These are phyloP conservation scores for Drosophila leontia DNA, from an alignment of 1,140 invertebrate species.

Conservation along the genomic window DNA sequence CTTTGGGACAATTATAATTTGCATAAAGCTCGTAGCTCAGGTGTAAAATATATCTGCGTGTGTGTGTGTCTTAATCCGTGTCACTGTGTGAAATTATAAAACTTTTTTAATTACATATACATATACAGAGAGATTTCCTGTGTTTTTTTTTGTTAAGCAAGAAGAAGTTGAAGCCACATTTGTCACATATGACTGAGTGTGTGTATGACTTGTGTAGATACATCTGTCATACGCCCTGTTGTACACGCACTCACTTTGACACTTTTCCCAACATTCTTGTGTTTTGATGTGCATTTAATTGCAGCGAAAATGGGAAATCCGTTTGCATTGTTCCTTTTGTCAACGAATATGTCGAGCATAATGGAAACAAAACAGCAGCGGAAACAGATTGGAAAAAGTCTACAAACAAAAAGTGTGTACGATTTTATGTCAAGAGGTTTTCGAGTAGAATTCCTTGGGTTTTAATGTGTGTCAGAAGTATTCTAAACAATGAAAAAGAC, in stretches of 20 bases:
- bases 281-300: conserved; percentile 75
- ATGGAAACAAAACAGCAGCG: conserved; percentile 30
- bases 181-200: conserved; percentile 14
- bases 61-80: conserved; percentile 39
- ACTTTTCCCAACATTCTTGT: conserved; percentile 39
- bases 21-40: conserved; percentile 61
- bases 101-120: conserved; percentile 73
- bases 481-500: conserved; percentile 7
- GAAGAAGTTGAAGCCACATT: conserved; percentile 39
- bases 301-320: conserved; percentile 49
- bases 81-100: conserved; percentile 56
- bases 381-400: conserved; percentile 17
- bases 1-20: conserved; percentile 69
- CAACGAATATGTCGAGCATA: conserved; percentile 25
- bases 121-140: conserved; percentile 12
- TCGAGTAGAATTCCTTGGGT: conserved; percentile 4
- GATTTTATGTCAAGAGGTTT: conserved; percentile 23
- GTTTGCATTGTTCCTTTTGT: conserved; percentile 29
- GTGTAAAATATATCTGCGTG: conserved; percentile 45
- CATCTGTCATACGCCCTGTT: conserved; percentile 66
- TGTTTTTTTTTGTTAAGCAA: background rate
- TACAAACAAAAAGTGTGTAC: background rate
- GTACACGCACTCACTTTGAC: conserved; percentile 53
- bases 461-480: conserved; percentile 10
- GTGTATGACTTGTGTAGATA: conserved; percentile 25